phyloP scores from a whole-genome alignment of 2,113 vertebrate genomes.

The Oryzias melastigma region DNA sequence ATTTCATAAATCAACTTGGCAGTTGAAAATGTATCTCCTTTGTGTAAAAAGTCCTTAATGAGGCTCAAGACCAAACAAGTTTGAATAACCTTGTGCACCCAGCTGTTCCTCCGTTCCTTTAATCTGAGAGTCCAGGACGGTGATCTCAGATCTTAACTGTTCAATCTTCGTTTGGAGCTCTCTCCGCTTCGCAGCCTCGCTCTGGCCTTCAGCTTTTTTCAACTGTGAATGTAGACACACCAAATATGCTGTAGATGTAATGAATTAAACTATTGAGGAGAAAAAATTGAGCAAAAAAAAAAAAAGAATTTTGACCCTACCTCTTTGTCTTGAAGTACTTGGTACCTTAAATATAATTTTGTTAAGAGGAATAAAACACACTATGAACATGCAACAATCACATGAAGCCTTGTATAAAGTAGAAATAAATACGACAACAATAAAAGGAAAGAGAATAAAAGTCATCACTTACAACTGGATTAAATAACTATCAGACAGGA shows the following conservation, averaged over 20 bases:
- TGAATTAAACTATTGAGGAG: background rate
- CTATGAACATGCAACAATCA: background rate
- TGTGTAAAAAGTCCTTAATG: background rate
- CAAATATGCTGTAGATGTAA: background rate
- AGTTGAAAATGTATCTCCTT: too few species aligned
- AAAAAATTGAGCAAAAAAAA: background rate
- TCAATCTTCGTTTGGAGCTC: slow-evolving; percentile 75
- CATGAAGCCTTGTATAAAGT: background rate
- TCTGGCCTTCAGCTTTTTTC: slow-evolving; percentile 60
- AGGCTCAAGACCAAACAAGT: background rate
- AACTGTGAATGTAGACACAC: slow-evolving; percentile 46
- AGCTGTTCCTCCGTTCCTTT: slow-evolving; percentile 77
- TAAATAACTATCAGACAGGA: too few species aligned
- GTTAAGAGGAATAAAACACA: slow-evolving; percentile 51
- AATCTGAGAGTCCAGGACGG: slow-evolving; percentile 80
- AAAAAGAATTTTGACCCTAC: slow-evolving; percentile 42
- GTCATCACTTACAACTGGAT: background rate
- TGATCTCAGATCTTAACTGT: slow-evolving; percentile 76
- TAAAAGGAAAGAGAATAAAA: background rate
- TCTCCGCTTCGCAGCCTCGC: slow-evolving; percentile 63
- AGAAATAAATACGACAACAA: background rate
- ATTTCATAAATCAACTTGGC: too few species aligned
- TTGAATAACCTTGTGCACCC: slow-evolving; percentile 75
- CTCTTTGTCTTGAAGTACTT: slow-evolving; percentile 75
- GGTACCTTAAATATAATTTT: slow-evolving; percentile 66